phyloP scores from a whole-genome alignment of 2,888 invertebrate genomes.

The Camptogramma bilineatum region DNA sequence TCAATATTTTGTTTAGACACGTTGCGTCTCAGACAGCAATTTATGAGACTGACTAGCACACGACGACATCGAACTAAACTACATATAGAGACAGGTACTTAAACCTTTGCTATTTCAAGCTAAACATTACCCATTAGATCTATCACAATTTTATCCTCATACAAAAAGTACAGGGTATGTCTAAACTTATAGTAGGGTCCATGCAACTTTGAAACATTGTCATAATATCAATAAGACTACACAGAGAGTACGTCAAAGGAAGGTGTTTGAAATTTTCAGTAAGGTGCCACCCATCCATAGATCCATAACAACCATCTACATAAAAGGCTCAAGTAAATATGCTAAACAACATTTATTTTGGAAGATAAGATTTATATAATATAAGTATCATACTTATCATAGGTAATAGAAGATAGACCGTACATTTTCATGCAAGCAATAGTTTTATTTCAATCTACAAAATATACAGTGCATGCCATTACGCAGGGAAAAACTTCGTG shows the following conservation, averaged over 20 bases:
- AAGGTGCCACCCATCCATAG: constrained; percentile 61
- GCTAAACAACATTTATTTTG: constrained; percentile 84
- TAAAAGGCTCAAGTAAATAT: constrained; percentile 60
- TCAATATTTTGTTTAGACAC: constrained; percentile 60
- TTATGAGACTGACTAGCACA: constrained; percentile 41
- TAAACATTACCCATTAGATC: constrained; percentile 51
- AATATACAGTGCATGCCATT: constrained; percentile 76
- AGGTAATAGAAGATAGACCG: constrained; percentile 55
- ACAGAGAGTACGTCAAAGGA: constrained; percentile 43
- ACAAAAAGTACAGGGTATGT: constrained; percentile 48
- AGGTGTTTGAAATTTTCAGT: constrained; percentile 51
- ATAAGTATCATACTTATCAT: constrained; percentile 57
- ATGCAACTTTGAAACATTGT: constrained; percentile 56
- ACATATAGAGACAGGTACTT: constrained; percentile 62
- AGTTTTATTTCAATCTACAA: constrained; percentile 59
- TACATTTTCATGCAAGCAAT: constrained; percentile 82
- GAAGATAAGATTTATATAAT: constrained; percentile 73
- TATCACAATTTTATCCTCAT: constrained; percentile 47
- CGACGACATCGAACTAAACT: constrained; percentile 77
- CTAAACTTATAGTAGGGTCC: constrained; percentile 60
- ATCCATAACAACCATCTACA: constrained; percentile 61
- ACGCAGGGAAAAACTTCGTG: constrained; percentile 59
- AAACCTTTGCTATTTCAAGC: constrained; percentile 47
- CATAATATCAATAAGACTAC: constrained; percentile 28
- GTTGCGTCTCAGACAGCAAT: constrained; percentile 43